phyloP scores from a whole-genome alignment of 1,140 invertebrate genomes.

The Kradibia gibbosae region DNA sequence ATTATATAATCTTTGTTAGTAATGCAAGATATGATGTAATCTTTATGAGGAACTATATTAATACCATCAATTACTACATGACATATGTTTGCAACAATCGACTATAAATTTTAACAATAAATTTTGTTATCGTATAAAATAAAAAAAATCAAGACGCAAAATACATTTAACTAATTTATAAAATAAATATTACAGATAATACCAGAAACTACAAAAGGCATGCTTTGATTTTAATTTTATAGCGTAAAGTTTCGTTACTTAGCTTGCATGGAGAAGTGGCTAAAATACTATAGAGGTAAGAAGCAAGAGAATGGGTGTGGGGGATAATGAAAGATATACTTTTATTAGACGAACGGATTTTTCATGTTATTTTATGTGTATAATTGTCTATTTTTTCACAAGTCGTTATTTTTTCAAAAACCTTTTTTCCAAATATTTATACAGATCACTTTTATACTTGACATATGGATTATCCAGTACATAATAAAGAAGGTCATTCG shows the following conservation, averaged over 20 bases:
- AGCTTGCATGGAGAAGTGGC: too few relatives aligned
- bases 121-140: background rate
- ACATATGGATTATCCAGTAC: background rate
- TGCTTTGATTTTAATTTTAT: too few relatives aligned
- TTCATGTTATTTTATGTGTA: constrained; percentile 19
- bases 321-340: background rate
- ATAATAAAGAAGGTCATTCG: background rate
- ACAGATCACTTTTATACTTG: background rate
- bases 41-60: constrained; percentile 38
- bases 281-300: background rate
- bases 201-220: background rate
- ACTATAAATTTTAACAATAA: background rate
- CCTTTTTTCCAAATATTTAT: background rate
- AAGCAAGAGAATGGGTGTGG: background rate
- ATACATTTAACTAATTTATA: background rate
- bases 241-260: too few relatives aligned
- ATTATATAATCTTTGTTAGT: constrained; percentile 6
- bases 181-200: constrained; percentile 20
- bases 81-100: constrained; percentile 31
- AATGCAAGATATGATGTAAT: constrained; percentile 35
- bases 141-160: background rate
- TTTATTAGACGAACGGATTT: background rate
- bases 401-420: background rate
- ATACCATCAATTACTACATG: constrained; percentile 44
- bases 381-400: constrained; percentile 1